These are phyloP conservation scores for Drosophila eohydei DNA, from an alignment of 2,888 invertebrate genomes.

Conservation along the genomic window DNA sequence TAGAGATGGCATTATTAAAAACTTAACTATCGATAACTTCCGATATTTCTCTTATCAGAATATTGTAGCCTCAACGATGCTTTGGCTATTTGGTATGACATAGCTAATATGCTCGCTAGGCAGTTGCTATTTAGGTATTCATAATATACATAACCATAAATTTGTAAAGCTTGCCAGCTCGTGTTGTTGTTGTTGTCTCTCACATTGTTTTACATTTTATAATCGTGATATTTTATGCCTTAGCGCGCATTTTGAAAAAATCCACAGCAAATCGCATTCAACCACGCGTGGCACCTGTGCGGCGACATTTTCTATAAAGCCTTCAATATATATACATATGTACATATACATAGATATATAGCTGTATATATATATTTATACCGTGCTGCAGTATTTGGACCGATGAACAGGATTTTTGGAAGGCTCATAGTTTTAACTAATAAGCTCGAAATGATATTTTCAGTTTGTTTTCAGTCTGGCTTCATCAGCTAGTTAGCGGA, in stretches of 20 bases:
- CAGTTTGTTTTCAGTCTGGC: conserved; percentile 28
- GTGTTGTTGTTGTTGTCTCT: conserved; percentile 25
- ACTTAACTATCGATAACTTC: background rate
- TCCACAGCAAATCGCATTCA: conserved; percentile 44
- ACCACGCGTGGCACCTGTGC: conserved; percentile 58
- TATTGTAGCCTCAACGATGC: too few relatives aligned
- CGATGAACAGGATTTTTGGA: conserved; percentile 37
- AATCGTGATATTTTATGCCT: conserved; percentile 66
- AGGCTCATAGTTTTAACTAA: conserved; percentile 42
- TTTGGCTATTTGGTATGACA: background rate
- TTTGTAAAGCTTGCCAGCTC: conserved; percentile 10
- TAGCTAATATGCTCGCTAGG: conserved; percentile 15
- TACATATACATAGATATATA: background rate
- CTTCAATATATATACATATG: conserved; percentile 36
- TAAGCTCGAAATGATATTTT: conserved; percentile 32
- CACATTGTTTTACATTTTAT: conserved; percentile 59
- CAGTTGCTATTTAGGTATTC: background rate
- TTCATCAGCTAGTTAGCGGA: conserved; percentile 42
- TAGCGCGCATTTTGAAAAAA: conserved; percentile 53
- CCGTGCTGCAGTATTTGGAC: conserved; percentile 23
- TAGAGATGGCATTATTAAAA: too few relatives aligned
- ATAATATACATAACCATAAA: conserved; percentile 13
- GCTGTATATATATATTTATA: conserved; percentile 17
- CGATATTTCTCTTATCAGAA: background rate
- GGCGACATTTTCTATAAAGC: conserved; percentile 30